phyloP scores from a whole-genome alignment of 2,113 vertebrate species.

The Tamias sibiricus region DNA sequence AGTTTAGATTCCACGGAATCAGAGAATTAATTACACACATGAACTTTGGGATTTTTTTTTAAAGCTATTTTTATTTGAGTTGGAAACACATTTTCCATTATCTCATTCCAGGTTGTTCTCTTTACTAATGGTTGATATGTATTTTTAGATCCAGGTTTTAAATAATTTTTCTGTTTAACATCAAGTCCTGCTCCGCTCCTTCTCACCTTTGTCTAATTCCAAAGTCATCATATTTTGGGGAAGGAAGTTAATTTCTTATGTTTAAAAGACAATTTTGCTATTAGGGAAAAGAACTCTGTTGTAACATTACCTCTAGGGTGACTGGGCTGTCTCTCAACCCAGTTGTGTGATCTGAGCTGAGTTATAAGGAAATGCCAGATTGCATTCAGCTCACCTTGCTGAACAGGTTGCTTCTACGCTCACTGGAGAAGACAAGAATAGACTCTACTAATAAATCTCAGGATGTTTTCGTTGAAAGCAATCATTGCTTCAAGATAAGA shows the following conservation, averaged over 20 bases:
- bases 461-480: background rate
- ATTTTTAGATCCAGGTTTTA: slow-evolving; percentile 38
- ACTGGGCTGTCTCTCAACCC: background rate
- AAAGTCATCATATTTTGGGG: slow-evolving; percentile 30
- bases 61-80: slow-evolving; percentile 64
- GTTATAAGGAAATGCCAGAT: background rate
- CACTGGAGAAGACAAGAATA: background rate
- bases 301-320: background rate
- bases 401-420: background rate
- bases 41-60: slow-evolving; percentile 1
- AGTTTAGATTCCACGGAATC: slow-evolving; percentile 63
- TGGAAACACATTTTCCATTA: slow-evolving; percentile 61
- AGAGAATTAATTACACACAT: slow-evolving; percentile 32
- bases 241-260: slow-evolving; percentile 5
- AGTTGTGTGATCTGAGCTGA: slow-evolving; percentile 8
- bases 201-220: slow-evolving; percentile 20
- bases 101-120: slow-evolving; percentile 39
- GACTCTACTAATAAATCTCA: background rate
- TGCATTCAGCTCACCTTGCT: background rate
- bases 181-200: background rate
- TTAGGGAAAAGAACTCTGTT: background rate
- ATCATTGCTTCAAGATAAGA: background rate
- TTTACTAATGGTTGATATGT: background rate
- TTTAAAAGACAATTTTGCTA: background rate
- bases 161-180: slow-evolving; percentile 39